phyloP scores from a whole-genome alignment of 2,888 invertebrate genomes.

The Carterocephalus palaemon region DNA sequence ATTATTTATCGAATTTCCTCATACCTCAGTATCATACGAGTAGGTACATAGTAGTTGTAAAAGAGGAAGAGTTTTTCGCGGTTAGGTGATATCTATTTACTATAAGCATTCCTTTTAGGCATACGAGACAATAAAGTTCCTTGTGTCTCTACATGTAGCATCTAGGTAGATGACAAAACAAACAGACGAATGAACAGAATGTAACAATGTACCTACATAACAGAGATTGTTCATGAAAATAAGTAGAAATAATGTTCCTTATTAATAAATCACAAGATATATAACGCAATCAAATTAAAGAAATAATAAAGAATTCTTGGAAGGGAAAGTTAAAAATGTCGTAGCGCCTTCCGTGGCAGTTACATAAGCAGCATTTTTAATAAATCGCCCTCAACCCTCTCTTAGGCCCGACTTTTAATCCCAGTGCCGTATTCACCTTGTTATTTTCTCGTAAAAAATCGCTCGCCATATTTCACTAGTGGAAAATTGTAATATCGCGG shows the following conservation, averaged over 20 bases:
- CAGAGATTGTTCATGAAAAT: too few relatives aligned
- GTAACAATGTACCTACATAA: too few relatives aligned
- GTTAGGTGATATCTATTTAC: too few relatives aligned
- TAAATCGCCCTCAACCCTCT: slow-evolving; percentile 57
- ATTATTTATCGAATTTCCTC: too few relatives aligned
- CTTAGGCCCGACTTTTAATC: slow-evolving; percentile 62
- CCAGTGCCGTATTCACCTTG: slow-evolving; percentile 62
- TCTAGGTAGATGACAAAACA: too few relatives aligned
- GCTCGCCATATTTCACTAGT: slow-evolving; percentile 77
- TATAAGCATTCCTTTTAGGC: too few relatives aligned
- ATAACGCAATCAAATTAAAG: slow-evolving; percentile 30
- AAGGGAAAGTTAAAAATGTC: slow-evolving; percentile 26
- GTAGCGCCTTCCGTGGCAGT: slow-evolving; percentile 16
- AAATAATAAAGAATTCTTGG: slow-evolving; percentile 21
- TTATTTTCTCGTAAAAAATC: slow-evolving; percentile 77
- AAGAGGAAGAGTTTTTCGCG: too few relatives aligned
- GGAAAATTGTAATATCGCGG: slow-evolving; percentile 75
- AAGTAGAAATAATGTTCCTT: slow-evolving; percentile 37
- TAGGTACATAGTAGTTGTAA: too few relatives aligned
- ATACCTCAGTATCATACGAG: too few relatives aligned
- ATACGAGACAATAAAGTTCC: too few relatives aligned
- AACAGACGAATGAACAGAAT: too few relatives aligned
- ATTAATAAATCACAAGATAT: slow-evolving; percentile 27
- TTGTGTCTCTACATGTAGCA: too few relatives aligned
- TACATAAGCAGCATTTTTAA: slow-evolving; percentile 29